Conservation (phyloP, 2,888 invertebrate genomes). For the Leucoptera coffeella region DNA sequence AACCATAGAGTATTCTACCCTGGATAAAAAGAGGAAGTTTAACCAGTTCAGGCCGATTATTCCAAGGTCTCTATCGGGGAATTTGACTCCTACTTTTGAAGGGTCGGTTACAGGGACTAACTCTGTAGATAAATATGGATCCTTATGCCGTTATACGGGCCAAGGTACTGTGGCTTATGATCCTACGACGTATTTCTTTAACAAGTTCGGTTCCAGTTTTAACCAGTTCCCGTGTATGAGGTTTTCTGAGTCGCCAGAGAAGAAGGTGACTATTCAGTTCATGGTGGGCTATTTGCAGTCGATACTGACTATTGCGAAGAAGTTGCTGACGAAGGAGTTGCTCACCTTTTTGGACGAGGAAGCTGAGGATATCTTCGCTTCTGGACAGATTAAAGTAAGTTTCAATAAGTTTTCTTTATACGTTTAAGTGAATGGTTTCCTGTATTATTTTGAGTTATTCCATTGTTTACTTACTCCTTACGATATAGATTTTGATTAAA, state of each 20-base stretch:
- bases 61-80: slow-evolving; percentile 84
- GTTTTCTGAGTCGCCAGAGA: slow-evolving; percentile 66
- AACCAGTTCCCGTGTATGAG: slow-evolving; percentile 82
- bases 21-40: slow-evolving; percentile 61
- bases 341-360: slow-evolving; percentile 77
- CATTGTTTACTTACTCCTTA: no score
- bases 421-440: no score
- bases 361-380: slow-evolving; percentile 70
- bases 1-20: slow-evolving; percentile 32
- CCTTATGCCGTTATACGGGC: slow-evolving; percentile 48
- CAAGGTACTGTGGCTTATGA: slow-evolving; percentile 69
- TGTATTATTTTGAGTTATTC: no score
- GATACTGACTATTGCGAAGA: slow-evolving; percentile 74
- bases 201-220: slow-evolving; percentile 89
- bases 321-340: slow-evolving; percentile 77
- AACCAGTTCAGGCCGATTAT: slow-evolving; percentile 82
- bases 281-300: slow-evolving; percentile 75
- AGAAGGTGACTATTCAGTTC: slow-evolving; percentile 60
- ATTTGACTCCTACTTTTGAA: slow-evolving; percentile 51
- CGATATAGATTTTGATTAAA: no score
- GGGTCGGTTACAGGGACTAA: slow-evolving; percentile 22
- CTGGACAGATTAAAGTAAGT: slow-evolving; percentile 57
- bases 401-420: background rate
- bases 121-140: slow-evolving; percentile 32
- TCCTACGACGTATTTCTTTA: slow-evolving; percentile 81